These are phyloP conservation scores for Myotis findleyi DNA, from an alignment of 2,797 vertebrate genomes.

Conservation along the genomic window DNA sequence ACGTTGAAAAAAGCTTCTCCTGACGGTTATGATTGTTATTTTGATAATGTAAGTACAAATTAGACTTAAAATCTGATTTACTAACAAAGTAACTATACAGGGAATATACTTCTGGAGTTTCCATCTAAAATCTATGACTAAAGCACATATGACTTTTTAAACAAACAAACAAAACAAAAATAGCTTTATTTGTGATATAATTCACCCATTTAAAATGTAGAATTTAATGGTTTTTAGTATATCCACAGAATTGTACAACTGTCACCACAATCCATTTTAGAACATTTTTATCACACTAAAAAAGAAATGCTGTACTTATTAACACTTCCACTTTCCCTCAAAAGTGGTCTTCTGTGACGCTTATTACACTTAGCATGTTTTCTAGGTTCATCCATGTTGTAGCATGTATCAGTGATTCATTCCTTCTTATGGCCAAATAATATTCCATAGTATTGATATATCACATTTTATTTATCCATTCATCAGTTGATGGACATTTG, in stretches of 20 bases:
- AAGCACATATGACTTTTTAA: not conserved
- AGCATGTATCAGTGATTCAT: not conserved
- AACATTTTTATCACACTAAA: not conserved
- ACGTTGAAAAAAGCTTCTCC: conserved; percentile 91
- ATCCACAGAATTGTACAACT: not conserved
- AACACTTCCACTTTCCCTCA: not conserved
- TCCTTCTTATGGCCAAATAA: not conserved
- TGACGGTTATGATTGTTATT: conserved; percentile 94
- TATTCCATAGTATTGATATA: not conserved
- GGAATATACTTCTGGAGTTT: conserved; percentile 6
- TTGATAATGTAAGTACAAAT: conserved; percentile 93
- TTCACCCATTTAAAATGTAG: not conserved
- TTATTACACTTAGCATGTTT: conserved; percentile 32
- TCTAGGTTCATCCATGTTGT: not conserved
- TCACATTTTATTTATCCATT: not conserved
- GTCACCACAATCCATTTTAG: not conserved
- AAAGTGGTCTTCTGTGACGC: not conserved
- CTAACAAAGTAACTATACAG: not conserved
- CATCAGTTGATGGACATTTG: not conserved
- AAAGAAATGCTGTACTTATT: not conserved
- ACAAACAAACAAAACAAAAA: not conserved
- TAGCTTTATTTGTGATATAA: not conserved
- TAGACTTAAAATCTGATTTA: not conserved
- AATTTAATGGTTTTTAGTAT: not conserved
- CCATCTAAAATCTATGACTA: conserved; percentile 1